These are phyloP conservation scores for Brotula barbata DNA, from an alignment of 2,797 vertebrate genomes.

Conservation along the genomic window DNA sequence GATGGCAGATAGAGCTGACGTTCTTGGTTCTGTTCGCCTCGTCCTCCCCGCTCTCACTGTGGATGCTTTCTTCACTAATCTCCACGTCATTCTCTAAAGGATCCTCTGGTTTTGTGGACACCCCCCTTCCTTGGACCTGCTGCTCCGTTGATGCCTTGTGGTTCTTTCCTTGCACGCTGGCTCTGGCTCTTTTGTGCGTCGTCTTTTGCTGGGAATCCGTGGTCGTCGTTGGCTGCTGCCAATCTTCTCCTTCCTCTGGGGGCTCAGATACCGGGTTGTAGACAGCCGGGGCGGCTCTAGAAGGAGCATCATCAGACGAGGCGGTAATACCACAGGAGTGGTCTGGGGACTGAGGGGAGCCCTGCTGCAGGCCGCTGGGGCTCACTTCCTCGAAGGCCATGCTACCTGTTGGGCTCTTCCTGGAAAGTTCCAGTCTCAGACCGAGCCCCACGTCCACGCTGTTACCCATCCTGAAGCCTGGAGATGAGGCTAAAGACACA, in stretches of 20 bases:
- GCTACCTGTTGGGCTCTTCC: slow-evolving; percentile 83
- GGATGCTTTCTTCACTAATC: slow-evolving; percentile 84
- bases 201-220: neutral
- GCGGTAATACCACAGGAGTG: slow-evolving; percentile 39
- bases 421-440: slow-evolving; percentile 75
- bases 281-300: neutral
- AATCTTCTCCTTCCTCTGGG: neutral
- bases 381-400: slow-evolving; percentile 81
- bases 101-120: slow-evolving; percentile 63
- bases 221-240: neutral
- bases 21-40: slow-evolving; percentile 40
- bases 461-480: slow-evolving; percentile 68
- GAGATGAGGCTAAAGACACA: too few relatives aligned
- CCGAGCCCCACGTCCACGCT: slow-evolving; percentile 81
- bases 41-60: slow-evolving; percentile 81
- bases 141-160: neutral
- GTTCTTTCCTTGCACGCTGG: slow-evolving; percentile 45
- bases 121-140: too few relatives aligned
- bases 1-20: slow-evolving; percentile 80
- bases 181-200: slow-evolving; percentile 38
- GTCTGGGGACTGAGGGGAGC: slow-evolving; percentile 71
- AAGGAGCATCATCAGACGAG: slow-evolving; percentile 30
- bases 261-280: neutral
- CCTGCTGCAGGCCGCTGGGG: slow-evolving; percentile 74
- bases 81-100: slow-evolving; percentile 83